Evolutionary conservation across 2,113 vertebrate species (phyloP).

Genomic region (Hipposideros armiger): DNA sequence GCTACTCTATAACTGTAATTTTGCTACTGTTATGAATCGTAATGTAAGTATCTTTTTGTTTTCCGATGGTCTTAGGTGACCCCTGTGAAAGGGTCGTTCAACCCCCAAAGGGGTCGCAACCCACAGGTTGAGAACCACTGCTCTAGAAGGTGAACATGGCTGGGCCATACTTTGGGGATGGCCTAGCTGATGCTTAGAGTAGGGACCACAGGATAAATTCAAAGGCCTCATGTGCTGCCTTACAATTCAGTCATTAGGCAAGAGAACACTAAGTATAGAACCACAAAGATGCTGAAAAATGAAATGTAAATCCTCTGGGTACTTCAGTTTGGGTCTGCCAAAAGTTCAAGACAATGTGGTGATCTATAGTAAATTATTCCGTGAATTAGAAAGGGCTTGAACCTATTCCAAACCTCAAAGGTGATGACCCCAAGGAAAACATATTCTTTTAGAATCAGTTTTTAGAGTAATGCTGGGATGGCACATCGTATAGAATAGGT

Average conservation of each 20-base stretch:
- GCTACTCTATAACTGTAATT: too few species aligned
- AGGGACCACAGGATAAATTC: neutral
- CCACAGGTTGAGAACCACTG: too few species aligned
- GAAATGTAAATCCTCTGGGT: neutral
- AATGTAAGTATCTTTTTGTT: too few species aligned
- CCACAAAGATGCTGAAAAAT: neutral
- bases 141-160: neutral
- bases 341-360: neutral
- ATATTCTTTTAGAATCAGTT: neutral
- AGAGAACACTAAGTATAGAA: neutral
- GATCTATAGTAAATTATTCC: neutral
- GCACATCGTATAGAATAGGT: neutral
- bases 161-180: neutral
- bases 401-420: neutral
- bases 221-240: neutral
- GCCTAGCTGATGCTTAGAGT: neutral
- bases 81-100: too few species aligned
- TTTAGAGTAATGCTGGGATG: neutral
- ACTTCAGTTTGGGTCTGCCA: neutral
- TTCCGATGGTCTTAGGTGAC: too few species aligned
- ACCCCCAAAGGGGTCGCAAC: too few species aligned
- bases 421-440: neutral
- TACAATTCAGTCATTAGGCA: neutral
- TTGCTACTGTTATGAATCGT: too few species aligned
- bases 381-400: neutral